phyloP scores from a whole-genome alignment of 2,113 vertebrate genomes.

The Ariopsis seemanni region DNA sequence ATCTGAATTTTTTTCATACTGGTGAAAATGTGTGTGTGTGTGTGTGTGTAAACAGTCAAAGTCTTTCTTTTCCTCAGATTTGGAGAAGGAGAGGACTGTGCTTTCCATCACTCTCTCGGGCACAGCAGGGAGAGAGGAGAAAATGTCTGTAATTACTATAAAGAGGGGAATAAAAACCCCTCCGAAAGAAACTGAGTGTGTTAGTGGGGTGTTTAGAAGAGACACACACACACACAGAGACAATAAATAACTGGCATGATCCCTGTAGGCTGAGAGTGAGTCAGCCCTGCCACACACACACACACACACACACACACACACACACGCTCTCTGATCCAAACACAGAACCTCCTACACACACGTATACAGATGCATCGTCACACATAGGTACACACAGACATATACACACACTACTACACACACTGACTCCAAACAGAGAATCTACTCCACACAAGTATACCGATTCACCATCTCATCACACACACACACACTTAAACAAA shows the following conservation, averaged over 20 bases:
- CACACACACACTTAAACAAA: not conserved
- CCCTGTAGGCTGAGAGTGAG: constrained; percentile 23
- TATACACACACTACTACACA: constrained; percentile 2
- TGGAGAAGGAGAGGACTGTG: not conserved
- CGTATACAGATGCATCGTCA: not conserved
- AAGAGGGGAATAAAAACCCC: not conserved
- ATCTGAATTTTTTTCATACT: not conserved
- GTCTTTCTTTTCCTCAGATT: not conserved
- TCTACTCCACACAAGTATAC: not conserved
- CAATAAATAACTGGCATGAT: not conserved
- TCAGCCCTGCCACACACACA: constrained; percentile 6
- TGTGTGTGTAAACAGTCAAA: not conserved
- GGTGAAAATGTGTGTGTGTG: not conserved
- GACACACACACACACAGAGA: not conserved
- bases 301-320: constrained; percentile 2
- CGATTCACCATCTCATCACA: not conserved
- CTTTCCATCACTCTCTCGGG: not conserved
- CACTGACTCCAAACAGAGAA: not conserved
- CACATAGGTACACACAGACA: not conserved
- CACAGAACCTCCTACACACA: constrained; percentile 23
- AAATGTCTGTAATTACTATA: constrained; percentile 40
- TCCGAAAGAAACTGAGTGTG: not conserved
- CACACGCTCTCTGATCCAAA: not conserved
- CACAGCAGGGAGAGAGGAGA: not conserved
- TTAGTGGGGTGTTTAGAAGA: constrained; percentile 12